A percentile compares a stretch with the other conserved stretches of the same genome.
Conservation (phyloP, 2,113 vertebrate species). For the Dasyprocta punctata region DNA sequence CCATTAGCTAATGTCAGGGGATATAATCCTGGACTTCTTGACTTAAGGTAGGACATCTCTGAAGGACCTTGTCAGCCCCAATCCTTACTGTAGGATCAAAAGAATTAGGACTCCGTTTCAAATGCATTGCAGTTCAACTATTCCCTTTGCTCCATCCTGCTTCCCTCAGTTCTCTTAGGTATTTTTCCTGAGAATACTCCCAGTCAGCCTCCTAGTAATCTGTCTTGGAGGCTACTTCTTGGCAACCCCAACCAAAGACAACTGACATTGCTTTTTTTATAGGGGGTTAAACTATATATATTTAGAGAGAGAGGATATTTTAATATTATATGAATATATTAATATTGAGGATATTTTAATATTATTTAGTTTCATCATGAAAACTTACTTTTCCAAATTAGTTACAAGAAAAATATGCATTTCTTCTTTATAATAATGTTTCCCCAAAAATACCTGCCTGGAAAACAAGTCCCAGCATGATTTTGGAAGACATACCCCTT, state of each 20-base stretch:
- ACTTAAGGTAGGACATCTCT: neutral
- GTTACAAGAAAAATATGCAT: neutral
- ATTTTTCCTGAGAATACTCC: neutral
- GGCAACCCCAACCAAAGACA: neutral
- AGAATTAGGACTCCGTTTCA: neutral
- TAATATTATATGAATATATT: no score
- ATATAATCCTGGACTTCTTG: neutral
- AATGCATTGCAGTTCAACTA: neutral
- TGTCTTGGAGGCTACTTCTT: neutral
- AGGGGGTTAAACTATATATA: no score
- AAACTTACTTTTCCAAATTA: neutral
- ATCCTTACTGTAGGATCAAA: neutral
- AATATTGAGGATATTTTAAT: neutral
- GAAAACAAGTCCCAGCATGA: neutral
- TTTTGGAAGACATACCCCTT: neutral
- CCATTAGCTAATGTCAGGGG: neutral
- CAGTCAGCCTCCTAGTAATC: neutral
- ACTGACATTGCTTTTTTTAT: neutral
- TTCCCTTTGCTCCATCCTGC: neutral
- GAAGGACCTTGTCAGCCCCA: neutral
- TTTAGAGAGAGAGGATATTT: no score
- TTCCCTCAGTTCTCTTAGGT: neutral
- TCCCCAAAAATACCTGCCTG: neutral
- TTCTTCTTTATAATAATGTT: neutral
- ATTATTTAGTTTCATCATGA: neutral